Evolutionary conservation across 2,888 invertebrate species (phyloP).

Genomic region (Sthenelais limicola): DNA sequence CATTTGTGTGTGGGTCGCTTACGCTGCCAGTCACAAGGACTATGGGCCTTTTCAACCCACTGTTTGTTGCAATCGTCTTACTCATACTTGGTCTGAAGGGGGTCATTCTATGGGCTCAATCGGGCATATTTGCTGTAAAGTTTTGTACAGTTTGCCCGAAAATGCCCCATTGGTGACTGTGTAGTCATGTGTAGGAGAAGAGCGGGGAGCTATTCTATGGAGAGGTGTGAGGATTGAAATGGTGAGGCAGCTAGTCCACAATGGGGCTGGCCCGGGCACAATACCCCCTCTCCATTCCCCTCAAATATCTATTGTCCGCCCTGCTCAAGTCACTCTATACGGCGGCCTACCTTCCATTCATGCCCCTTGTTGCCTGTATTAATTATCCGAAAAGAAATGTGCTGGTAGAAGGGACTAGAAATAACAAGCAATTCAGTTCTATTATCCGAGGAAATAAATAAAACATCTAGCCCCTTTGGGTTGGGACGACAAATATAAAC

Average conservation of each 20-base stretch:
- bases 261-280: constrained; percentile 11
- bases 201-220: constrained; percentile 11
- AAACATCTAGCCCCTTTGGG: constrained; percentile 22
- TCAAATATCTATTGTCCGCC: constrained; percentile 19
- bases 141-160: constrained; percentile 39
- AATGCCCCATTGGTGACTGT: constrained; percentile 26
- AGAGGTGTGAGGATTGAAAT: constrained; percentile 35
- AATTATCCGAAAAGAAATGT: constrained; percentile 39
- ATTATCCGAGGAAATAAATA: constrained; percentile 28
- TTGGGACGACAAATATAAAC: constrained; percentile 33
- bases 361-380: constrained; percentile 23
- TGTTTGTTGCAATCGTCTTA: not conserved
- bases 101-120: constrained; percentile 25
- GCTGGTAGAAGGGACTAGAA: constrained; percentile 31
- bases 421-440: constrained; percentile 41
- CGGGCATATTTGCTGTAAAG: constrained; percentile 39
- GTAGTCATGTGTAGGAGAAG: constrained; percentile 24
- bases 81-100: not conserved
- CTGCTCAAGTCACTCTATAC: constrained; percentile 39
- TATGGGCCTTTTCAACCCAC: not conserved
- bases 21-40: constrained; percentile 22
- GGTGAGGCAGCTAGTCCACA: constrained; percentile 9
- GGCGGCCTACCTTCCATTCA: not conserved
- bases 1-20: constrained; percentile 24
- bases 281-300: constrained; percentile 12